These are phyloP conservation scores for Rhopilema esculentum DNA, from an alignment of 30 jellyfish, hydroid and myxozoan species.

Conservation along the genomic window DNA sequence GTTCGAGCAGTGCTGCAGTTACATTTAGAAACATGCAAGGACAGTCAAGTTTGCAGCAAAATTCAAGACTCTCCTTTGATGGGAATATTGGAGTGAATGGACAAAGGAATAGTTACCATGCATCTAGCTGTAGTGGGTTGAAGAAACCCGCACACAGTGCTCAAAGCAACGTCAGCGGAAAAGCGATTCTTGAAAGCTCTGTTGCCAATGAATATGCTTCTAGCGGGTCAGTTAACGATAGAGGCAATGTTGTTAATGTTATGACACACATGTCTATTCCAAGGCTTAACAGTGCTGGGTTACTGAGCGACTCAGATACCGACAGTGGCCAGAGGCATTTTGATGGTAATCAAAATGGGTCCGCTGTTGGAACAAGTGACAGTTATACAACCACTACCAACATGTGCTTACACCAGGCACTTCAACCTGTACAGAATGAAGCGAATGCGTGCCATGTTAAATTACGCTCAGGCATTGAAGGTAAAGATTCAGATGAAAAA, in stretches of 20 bases:
- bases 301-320: neutral
- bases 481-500: no score
- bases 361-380: neutral
- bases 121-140: neutral
- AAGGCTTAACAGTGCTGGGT: neutral
- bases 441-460: slow-evolving; percentile 1
- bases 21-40: neutral
- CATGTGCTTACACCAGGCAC: neutral
- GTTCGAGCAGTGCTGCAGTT: neutral
- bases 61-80: slow-evolving; percentile 2
- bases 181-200: neutral
- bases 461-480: neutral
- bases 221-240: neutral
- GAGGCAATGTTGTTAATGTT: neutral
- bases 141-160: neutral
- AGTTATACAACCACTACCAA: neutral
- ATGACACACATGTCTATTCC: neutral
- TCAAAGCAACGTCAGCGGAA: neutral
- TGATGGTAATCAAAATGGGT: neutral
- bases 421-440: neutral
- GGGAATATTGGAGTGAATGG: neutral
- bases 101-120: neutral
- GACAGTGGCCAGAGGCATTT: neutral
- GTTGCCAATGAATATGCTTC: neutral
- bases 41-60: neutral